phyloP scores from a whole-genome alignment of 2,888 invertebrate genomes.

The Alloscopus bannaensis region DNA sequence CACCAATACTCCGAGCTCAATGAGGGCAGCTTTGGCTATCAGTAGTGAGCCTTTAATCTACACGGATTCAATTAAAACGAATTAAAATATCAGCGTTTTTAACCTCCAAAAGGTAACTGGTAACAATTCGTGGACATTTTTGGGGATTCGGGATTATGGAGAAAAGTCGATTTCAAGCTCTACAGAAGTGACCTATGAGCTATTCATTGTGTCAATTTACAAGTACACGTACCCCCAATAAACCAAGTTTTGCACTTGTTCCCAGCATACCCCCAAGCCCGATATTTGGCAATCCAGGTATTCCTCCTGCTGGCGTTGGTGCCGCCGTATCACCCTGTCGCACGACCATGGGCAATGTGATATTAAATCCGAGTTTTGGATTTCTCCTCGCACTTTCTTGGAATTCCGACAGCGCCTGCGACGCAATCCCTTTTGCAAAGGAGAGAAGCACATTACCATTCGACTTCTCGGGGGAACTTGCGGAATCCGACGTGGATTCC shows the following conservation, averaged over 20 bases:
- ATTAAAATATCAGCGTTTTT: no score
- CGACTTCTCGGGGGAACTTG: neutral
- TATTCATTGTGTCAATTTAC: no score
- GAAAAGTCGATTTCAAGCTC: no score
- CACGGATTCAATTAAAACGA: no score
- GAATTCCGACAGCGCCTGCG: slow-evolving; percentile 51
- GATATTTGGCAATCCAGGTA: neutral
- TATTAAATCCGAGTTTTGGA: slow-evolving; percentile 60
- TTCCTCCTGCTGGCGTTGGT: neutral
- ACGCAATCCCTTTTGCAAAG: slow-evolving; percentile 57
- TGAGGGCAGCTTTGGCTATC: slow-evolving; percentile 38
- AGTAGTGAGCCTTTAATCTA: slow-evolving; percentile 43
- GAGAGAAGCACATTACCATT: slow-evolving; percentile 46
- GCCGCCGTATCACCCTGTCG: neutral
- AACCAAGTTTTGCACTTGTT: slow-evolving; percentile 30
- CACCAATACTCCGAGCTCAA: slow-evolving; percentile 20
- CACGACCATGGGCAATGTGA: slow-evolving; percentile 31
- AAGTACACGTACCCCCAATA: slow-evolving; percentile 39
- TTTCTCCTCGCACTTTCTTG: slow-evolving; percentile 54
- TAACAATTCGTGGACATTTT: no score
- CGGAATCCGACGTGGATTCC: slow-evolving; percentile 3
- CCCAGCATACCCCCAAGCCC: neutral
- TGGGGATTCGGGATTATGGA: no score
- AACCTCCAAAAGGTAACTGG: no score
- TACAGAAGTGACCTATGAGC: no score